Evolutionary conservation across 2,888 invertebrate genomes (phyloP).

Genomic region (Amphipoea oculea): DNA sequence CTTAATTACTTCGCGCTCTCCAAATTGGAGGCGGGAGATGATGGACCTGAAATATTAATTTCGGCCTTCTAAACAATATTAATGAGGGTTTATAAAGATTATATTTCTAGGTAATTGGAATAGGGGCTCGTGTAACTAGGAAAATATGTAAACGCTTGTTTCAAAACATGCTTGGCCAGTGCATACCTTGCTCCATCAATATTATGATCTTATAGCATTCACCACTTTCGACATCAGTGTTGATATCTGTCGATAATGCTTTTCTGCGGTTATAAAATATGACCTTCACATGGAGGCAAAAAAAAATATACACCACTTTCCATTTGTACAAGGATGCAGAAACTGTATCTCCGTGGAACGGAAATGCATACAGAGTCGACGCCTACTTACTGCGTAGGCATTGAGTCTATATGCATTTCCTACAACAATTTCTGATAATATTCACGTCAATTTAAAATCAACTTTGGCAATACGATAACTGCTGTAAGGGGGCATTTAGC

Average conservation of each 20-base stretch:
- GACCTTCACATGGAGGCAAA: not conserved
- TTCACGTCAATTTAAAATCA: slow-evolving; percentile 4
- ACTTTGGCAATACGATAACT: not conserved
- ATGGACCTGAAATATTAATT: slow-evolving; percentile 42
- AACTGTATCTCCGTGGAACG: slow-evolving; percentile 38
- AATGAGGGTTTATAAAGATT: slow-evolving; percentile 34
- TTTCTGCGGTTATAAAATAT: not conserved
- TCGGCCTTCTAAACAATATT: slow-evolving; percentile 31
- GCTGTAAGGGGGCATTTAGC: not conserved
- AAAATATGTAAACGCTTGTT: not conserved
- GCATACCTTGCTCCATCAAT: not conserved
- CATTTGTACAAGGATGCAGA: slow-evolving; percentile 37
- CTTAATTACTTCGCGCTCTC: slow-evolving; percentile 44
- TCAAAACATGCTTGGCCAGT: not conserved
- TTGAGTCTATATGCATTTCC: not conserved
- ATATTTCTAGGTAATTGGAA: slow-evolving; percentile 9
- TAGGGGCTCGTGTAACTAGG: not conserved
- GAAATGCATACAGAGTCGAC: slow-evolving; percentile 21
- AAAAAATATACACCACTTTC: slow-evolving; percentile 26
- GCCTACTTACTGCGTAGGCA: not conserved
- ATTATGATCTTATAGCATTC: not conserved
- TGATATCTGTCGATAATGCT: not conserved
- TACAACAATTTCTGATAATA: slow-evolving; percentile 4
- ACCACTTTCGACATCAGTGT: not conserved
- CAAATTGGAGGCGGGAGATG: slow-evolving; percentile 29